Conservation (phyloP, 2,888 invertebrate genomes). For the Acrobasis suavella region DNA sequence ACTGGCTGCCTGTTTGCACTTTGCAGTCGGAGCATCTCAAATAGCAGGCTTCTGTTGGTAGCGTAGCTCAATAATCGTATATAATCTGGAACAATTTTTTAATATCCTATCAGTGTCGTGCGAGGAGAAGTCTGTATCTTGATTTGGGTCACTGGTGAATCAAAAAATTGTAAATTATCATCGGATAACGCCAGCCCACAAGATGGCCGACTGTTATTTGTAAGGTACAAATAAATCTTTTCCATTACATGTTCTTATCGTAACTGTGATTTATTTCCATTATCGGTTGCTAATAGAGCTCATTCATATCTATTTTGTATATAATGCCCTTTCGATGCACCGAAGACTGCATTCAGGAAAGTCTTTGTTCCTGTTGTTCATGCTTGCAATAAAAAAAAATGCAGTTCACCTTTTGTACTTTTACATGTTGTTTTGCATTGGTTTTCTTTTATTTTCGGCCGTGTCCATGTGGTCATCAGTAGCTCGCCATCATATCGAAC, state of each 20-base stretch:
- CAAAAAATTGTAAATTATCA: conserved; percentile 65
- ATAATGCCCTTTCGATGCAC: conserved; percentile 31
- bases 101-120: conserved; percentile 43
- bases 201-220: conserved; percentile 82
- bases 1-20: conserved; percentile 65
- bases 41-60: conserved; percentile 51
- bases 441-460: conserved; percentile 16
- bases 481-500: conserved; percentile 1
- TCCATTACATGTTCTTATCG: conserved; percentile 44
- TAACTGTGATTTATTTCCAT: conserved; percentile 39
- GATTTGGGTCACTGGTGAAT: conserved; percentile 56
- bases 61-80: conserved; percentile 46
- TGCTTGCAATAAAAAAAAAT: conserved; percentile 49
- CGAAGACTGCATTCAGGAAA: conserved; percentile 35
- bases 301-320: conserved; percentile 37
- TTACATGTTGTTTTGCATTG: conserved; percentile 27
- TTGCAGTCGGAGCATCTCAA: conserved; percentile 63
- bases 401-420: conserved; percentile 37
- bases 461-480: conserved; percentile 15
- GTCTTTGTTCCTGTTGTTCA: conserved; percentile 64
- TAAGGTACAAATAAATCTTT: conserved; percentile 75
- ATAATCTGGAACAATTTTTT: conserved; percentile 49
- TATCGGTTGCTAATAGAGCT: conserved; percentile 34
- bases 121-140: conserved; percentile 47
- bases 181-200: conserved; percentile 81